phyloP scores from a whole-genome alignment of 2,113 vertebrate genomes.

The Psilopogon haemacephalus region DNA sequence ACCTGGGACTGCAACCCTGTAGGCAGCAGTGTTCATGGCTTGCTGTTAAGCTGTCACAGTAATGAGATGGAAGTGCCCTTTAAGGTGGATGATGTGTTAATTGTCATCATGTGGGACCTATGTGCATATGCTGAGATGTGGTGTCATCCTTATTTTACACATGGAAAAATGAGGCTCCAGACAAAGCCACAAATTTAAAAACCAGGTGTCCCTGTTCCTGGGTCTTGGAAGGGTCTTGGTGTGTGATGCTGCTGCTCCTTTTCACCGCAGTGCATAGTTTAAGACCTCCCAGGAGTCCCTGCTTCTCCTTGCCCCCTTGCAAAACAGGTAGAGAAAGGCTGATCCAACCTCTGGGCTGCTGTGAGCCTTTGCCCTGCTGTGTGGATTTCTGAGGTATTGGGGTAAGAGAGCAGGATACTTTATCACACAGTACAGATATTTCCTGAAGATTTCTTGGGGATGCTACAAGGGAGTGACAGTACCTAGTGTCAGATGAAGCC shows the following conservation, averaged over 20 bases:
- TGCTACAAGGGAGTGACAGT: slow-evolving; percentile 10
- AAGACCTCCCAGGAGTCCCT: not conserved
- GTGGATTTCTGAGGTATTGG: not conserved
- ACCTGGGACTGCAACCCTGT: not conserved
- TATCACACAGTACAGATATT: not conserved
- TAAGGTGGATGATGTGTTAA: not conserved
- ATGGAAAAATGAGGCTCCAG: not conserved
- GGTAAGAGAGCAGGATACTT: not conserved
- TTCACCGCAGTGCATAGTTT: not conserved
- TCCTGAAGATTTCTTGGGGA: not conserved
- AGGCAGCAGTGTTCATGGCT: not conserved
- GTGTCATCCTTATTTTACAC: not conserved
- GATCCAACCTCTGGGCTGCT: not conserved
- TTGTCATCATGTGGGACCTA: rapidly evolving
- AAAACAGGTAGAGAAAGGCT: not conserved
- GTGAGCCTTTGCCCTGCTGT: not conserved
- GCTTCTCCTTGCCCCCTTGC: not conserved
- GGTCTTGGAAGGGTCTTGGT: not conserved
- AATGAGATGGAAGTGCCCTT: not conserved
- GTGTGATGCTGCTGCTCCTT: not conserved
- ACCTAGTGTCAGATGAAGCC: not conserved
- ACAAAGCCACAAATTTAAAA: not conserved
- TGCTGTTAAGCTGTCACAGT: not conserved
- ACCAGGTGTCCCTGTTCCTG: not conserved
- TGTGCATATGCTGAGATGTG: not conserved